A percentile compares a stretch with the other conserved stretches of the same genome.
Conservation (phyloP, 2,888 invertebrate genomes). For the Protophormia terraenovae region DNA sequence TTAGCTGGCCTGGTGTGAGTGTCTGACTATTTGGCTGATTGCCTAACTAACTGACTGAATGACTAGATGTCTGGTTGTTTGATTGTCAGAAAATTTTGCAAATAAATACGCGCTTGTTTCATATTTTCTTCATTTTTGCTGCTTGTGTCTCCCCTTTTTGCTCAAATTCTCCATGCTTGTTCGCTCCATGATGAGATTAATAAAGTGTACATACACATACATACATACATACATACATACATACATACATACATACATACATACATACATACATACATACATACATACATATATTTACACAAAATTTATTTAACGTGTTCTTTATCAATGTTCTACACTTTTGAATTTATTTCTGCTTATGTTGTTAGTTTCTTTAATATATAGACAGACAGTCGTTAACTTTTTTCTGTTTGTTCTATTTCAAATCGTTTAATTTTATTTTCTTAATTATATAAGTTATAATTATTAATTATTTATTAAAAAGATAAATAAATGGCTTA, state of each 20-base stretch:
- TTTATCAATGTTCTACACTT: not conserved
- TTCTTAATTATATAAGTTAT: not conserved
- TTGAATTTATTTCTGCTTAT: not conserved
- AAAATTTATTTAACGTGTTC: not conserved
- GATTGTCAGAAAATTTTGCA: conserved; percentile 11
- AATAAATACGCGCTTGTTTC: conserved; percentile 29
- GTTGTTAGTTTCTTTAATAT: not conserved
- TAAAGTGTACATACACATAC: not conserved
- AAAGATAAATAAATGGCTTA: not conserved
- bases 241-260: no score
- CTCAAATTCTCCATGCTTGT: not conserved
- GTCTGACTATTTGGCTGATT: conserved; percentile 13
- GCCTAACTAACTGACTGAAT: not conserved
- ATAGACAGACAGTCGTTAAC: not conserved
- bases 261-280: no score
- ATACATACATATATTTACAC: no score
- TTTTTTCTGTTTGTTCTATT: not conserved
- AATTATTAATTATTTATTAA: not conserved
- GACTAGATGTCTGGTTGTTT: not conserved
- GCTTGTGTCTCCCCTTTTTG: not conserved
- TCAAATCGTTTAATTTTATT: not conserved
- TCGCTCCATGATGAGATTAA: not conserved
- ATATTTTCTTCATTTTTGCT: not conserved
- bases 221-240: no score
- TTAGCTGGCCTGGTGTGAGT: not conserved